A percentile compares a stretch with the other conserved stretches of the same genome.
Conservation (phyloP, 1,140 invertebrate genomes). For the Heterodera carotae region DNA sequence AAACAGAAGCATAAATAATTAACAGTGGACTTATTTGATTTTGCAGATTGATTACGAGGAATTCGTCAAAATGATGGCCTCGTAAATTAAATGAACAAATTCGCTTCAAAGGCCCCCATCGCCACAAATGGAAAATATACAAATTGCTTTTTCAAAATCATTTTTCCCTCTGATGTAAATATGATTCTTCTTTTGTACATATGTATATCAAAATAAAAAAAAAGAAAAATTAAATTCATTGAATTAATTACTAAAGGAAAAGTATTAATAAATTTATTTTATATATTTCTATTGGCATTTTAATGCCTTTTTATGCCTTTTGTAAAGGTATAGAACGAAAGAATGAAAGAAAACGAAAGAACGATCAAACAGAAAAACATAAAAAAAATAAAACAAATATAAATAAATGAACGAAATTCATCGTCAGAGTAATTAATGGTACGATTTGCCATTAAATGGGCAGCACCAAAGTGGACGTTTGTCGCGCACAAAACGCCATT, state of each 20-base stretch:
- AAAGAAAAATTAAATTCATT: no score
- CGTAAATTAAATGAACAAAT: slow-evolving; percentile 30
- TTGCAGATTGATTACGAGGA: slow-evolving; percentile 65
- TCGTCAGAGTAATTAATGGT: no score
- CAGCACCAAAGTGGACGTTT: slow-evolving; percentile 23
- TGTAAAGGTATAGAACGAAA: not conserved
- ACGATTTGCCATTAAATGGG: slow-evolving; percentile 11
- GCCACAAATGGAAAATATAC: no score
- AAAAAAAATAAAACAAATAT: slow-evolving; percentile 4
- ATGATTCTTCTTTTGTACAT: slow-evolving; percentile 11
- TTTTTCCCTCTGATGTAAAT: not conserved
- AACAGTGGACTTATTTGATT: not conserved
- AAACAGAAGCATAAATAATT: no score
- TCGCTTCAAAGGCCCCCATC: not conserved
- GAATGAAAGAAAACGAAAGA: not conserved
- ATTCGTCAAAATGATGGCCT: slow-evolving; percentile 64
- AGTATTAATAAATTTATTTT: no score
- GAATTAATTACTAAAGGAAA: no score
- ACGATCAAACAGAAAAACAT: not conserved
- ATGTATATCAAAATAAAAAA: no score
- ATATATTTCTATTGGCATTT: no score
- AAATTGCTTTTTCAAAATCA: not conserved
- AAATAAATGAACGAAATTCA: no score
- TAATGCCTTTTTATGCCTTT: not conserved
- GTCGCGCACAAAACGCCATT: slow-evolving; percentile 23